Evolutionary conservation across 2,797 vertebrate species (phyloP), one percentile per base, ranked within the genome.

Genomic region (Rhinogobio ventralis): DNA sequence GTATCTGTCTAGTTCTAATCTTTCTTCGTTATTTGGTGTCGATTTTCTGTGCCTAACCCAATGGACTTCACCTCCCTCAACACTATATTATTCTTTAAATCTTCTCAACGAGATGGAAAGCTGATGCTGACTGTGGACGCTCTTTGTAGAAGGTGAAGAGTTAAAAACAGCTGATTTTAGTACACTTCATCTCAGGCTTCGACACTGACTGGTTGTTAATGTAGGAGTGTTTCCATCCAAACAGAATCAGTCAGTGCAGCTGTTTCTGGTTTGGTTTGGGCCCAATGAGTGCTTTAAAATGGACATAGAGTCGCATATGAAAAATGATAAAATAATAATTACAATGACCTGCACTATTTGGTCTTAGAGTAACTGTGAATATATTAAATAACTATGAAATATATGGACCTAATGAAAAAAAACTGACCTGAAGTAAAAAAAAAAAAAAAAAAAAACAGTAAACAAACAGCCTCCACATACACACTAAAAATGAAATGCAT

Each of bases 401-500:
- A 78, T 39, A 45, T 84, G 76, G 39, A 79, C 19, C 6, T 55
- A 62, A 62, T 45, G 30, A 85, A 85, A 62, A n/a, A 83, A 80
- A 82, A 81, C 23, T 72, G 69, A 87, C 79, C 78, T 78, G 64
- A 87, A 80, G 60, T 80, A 49, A 87, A 86, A 81, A 64, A 87
- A 87, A 77, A 84, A n/a, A n/a, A n/a, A n/a, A n/a, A 79, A 62
- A 87, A 86, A 68, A 85, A 81, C 33, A 68, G 69, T 77, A 86
- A 85, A 86, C 77, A 68, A 79, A 87, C 81, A 88, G 83, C 87
- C 85, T 86, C 62, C 91, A 91, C 89, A 93, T 91, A 92, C 93
- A 92, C 91, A 93, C 90, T 91, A 95, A 94, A 93, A 94, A 93
- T 95, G 91, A 89, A 90, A 95, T 91, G 93, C 94, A 84, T 91